Conservation (phyloP, 1,140 invertebrate species). For the Macrosteles quadrilineatus region DNA sequence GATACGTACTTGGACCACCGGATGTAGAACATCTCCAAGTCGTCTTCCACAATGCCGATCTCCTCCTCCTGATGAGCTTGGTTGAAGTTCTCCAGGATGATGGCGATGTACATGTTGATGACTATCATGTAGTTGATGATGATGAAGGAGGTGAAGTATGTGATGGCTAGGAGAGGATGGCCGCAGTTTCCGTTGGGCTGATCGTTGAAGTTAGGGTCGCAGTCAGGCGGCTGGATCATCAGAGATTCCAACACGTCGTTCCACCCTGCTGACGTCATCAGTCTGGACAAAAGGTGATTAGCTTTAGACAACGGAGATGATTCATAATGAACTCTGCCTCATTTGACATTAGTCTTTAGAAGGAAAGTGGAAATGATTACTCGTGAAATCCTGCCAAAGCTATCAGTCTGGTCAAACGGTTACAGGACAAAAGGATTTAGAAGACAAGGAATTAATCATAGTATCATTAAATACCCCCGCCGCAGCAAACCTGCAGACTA, state of each 20-base stretch:
- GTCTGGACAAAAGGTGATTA: slow-evolving; percentile 56
- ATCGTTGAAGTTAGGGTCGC: slow-evolving; percentile 68
- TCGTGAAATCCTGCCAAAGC: too few species aligned
- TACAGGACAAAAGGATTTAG: too few species aligned
- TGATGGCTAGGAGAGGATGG: slow-evolving; percentile 83
- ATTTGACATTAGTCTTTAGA: too few species aligned
- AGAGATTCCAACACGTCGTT: slow-evolving; percentile 89
- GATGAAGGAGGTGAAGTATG: slow-evolving; percentile 94
- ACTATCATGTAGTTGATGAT: slow-evolving; percentile 97
- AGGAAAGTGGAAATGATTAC: too few species aligned
- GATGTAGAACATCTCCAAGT: slow-evolving; percentile 97
- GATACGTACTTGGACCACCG: slow-evolving; percentile 91
- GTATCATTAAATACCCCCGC: too few species aligned
- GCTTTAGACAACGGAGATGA: too few species aligned
- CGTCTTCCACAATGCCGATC: slow-evolving; percentile 95
- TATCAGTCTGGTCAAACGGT: too few species aligned
- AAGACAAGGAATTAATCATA: too few species aligned
- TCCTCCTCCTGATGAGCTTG: slow-evolving; percentile 96
- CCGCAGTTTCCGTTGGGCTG: slow-evolving; percentile 90
- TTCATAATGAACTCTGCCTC: too few species aligned
- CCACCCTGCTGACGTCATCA: slow-evolving; percentile 95
- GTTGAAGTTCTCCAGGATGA: slow-evolving; percentile 96
- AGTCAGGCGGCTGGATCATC: slow-evolving; percentile 85
- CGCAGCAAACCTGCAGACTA: too few species aligned
- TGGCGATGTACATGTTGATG: slow-evolving; percentile 98